Conservation (phyloP, 1,140 invertebrate species). For the Euura lappo region DNA sequence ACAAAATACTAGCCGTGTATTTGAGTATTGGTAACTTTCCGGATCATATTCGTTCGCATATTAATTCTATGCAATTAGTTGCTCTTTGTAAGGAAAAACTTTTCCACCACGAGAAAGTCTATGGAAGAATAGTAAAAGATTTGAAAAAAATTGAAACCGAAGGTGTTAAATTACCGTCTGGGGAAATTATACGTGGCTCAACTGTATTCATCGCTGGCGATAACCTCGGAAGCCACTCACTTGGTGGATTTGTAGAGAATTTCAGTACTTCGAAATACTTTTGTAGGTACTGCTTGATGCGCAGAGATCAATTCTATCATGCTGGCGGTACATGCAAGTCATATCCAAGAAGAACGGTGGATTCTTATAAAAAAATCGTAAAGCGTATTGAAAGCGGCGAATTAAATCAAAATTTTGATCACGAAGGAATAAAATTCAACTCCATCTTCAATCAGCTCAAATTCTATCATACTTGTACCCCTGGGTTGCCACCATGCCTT, state of each 20-base stretch:
- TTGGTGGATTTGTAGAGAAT: slow-evolving; percentile 35
- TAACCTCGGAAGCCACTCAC: slow-evolving; percentile 33
- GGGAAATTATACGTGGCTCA: slow-evolving; percentile 24
- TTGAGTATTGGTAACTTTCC: too few species aligned
- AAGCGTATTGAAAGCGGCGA: slow-evolving; percentile 23
- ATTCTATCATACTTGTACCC: too few species aligned
- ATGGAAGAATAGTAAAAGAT: slow-evolving; percentile 33
- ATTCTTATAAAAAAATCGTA: slow-evolving; percentile 30
- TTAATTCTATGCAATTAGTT: too few species aligned
- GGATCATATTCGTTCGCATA: too few species aligned
- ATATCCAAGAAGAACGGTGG: slow-evolving; percentile 27
- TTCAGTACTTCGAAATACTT: slow-evolving; percentile 32
- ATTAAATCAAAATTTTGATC: slow-evolving; percentile 24
- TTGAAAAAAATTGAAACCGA: slow-evolving; percentile 34
- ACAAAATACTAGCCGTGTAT: too few species aligned
- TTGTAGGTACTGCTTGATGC: slow-evolving; percentile 30
- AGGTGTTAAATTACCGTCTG: slow-evolving; percentile 24
- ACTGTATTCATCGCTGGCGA: slow-evolving; percentile 32
- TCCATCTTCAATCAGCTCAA: too few species aligned
- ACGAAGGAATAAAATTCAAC: too few species aligned
- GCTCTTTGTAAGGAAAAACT: slow-evolving; percentile 22
- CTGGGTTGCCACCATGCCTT: too few species aligned
- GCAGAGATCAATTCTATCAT: slow-evolving; percentile 25
- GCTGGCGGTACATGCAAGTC: slow-evolving; percentile 17
- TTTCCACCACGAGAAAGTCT: slow-evolving; percentile 29